These are phyloP conservation scores for Tragelaphus buxtoni DNA, from an alignment of 2,113 vertebrate genomes.

Conservation along the genomic window DNA sequence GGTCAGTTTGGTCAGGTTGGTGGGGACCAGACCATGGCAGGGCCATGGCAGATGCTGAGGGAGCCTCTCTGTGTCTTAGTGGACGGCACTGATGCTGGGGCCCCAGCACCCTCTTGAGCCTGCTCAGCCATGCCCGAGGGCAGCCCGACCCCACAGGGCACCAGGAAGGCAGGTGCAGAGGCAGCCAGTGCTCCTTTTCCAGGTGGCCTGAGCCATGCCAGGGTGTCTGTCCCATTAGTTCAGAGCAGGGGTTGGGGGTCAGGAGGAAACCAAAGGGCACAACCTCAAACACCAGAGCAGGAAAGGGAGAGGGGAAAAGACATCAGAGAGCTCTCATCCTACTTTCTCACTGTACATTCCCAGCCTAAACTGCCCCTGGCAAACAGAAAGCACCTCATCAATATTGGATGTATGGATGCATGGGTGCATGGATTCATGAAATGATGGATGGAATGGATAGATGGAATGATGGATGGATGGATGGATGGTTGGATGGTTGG, in stretches of 20 bases:
- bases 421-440: background rate
- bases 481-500: background rate
- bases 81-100: rapidly evolving
- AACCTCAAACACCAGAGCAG: background rate
- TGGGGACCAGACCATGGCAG: rapidly evolving
- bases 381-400: background rate
- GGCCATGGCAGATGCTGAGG: rapidly evolving
- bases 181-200: background rate
- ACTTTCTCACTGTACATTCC: background rate
- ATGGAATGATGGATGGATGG: too few species aligned
- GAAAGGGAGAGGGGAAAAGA: background rate
- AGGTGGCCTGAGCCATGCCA: background rate
- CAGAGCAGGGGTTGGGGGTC: background rate
- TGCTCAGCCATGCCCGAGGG: background rate
- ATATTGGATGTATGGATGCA: background rate
- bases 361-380: background rate
- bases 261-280: background rate
- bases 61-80: rapidly evolving
- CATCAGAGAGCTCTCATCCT: background rate
- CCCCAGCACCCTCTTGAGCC: background rate
- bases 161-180: background rate
- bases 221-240: background rate
- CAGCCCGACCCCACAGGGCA: too few species aligned
- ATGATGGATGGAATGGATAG: background rate
- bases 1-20: background rate